These are phyloP conservation scores for Mormyrus iriodes DNA, from an alignment of 2,113 vertebrate genomes.

Conservation along the genomic window DNA sequence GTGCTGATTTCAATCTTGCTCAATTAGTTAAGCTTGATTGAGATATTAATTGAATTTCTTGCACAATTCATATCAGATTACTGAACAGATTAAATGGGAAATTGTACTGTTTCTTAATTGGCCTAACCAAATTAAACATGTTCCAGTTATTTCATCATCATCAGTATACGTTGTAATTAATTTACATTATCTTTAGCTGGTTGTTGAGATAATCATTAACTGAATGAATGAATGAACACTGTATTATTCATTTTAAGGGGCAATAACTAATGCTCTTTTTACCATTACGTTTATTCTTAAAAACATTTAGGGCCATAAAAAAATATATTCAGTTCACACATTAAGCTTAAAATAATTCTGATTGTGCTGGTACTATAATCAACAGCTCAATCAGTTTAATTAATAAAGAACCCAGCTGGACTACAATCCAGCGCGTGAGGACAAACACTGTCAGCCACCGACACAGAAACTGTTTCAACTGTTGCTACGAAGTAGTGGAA, in stretches of 20 bases:
- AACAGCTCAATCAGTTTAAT: not conserved
- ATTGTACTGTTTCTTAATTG: not conserved
- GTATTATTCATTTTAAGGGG: not conserved
- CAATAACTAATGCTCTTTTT: not conserved
- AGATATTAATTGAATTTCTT: not conserved
- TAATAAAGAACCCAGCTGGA: not conserved
- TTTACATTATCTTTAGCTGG: not conserved
- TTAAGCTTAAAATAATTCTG: not conserved
- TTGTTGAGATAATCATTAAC: not conserved
- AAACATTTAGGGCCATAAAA: not conserved
- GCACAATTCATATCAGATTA: not conserved
- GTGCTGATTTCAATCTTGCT: not conserved
- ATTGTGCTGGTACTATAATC: not conserved
- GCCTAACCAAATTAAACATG: not conserved
- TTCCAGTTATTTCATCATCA: slow-evolving; percentile 1
- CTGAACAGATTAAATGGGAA: not conserved
- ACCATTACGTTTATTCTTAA: not conserved
- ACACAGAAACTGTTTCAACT: not conserved
- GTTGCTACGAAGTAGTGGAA: not conserved
- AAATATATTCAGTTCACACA: not conserved
- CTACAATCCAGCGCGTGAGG: not conserved
- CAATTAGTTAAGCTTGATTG: not conserved
- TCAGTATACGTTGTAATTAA: not conserved
- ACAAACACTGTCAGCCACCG: not conserved
- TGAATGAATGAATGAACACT: not conserved